Evolutionary conservation across 2,888 invertebrate species (phyloP).

Genomic region (Argynnis bischoffii): DNA sequence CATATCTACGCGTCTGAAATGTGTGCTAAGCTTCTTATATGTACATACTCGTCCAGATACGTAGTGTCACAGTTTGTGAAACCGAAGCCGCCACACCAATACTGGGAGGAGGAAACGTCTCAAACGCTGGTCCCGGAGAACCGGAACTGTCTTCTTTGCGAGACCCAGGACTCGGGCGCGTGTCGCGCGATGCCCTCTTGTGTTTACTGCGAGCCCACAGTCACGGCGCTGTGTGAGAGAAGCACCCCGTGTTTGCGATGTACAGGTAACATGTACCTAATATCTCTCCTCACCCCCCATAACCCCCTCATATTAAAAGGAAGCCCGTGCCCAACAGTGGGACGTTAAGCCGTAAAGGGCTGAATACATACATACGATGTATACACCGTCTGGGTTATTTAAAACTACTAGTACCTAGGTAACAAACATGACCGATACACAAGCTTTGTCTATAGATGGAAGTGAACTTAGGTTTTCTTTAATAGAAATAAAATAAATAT

Average conservation of each 20-base stretch:
- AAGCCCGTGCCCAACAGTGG: no score
- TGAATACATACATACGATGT: no score
- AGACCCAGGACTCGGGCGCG: conserved; percentile 70
- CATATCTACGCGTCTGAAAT: no score
- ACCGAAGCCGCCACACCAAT: conserved; percentile 72
- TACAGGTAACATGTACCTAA: conserved; percentile 55
- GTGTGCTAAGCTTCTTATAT: no score
- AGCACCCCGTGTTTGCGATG: conserved; percentile 72
- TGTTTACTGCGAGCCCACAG: conserved; percentile 73
- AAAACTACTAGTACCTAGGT: no score
- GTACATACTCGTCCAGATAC: conserved; percentile 51
- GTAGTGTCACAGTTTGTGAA: conserved; percentile 72
- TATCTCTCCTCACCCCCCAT: no score
- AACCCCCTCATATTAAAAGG: no score
- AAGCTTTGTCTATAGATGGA: not conserved
- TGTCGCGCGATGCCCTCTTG: conserved; percentile 75
- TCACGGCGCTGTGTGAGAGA: conserved; percentile 71
- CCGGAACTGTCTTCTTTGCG: conserved; percentile 73
- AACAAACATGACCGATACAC: not conserved
- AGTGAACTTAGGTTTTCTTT: no score
- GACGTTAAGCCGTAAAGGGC: no score
- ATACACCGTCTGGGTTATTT: no score
- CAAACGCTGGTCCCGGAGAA: conserved; percentile 65
- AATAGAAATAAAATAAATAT: no score
- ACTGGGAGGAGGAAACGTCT: conserved; percentile 75